Evolutionary conservation across 1,140 invertebrate genomes (phyloP), one percentile per base, ranked within the genome.

Genomic region (Ceratina calcarata): DNA sequence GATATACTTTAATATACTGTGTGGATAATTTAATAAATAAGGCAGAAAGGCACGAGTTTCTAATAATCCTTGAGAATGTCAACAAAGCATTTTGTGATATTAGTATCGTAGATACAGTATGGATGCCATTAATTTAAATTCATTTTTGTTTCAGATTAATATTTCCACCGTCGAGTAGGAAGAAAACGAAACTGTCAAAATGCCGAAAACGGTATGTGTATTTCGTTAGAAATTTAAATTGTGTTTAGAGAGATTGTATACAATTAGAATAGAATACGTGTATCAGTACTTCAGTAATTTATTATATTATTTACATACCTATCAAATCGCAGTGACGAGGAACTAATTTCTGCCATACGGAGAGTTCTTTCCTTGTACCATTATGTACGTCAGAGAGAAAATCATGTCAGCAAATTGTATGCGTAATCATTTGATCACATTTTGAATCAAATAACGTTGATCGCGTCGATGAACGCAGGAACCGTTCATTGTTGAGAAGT

Each of bases 161-260:
- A 85, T 45, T 74, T 86, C 58, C 20, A 27, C 16, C 61, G 60
- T 64, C 77, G 62, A 69, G 68, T 24, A 60, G 37, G 49, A 22
- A 73, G 27, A 85, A 87, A 81, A 87, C 80, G 70, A 82, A 88
- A 67, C 84, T 78, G 83, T 68, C 90, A 92, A 87, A 80, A 92
- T 92, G 91, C 91, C 91, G 85, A 92, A 92, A 73, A 88, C 89
- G 88, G 91, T 92, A 86, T 81, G 91, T 85, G 75, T 49, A 37
- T 53, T 37, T 49, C 20, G 20, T 45, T 62, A 51, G 45, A 3
- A 66, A 20, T 10, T 45, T 24, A 70, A 45, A 37, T n/a, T 65
- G 45, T n/a, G 24, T 71, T 45, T 55, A 15, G 37, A 53, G 16
- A 53, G 37, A 32, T 10, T 27, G 18, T 24, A n/a, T 37, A 49